phyloP scores from a whole-genome alignment of 2,797 vertebrate species.

The Gallirallus australis region DNA sequence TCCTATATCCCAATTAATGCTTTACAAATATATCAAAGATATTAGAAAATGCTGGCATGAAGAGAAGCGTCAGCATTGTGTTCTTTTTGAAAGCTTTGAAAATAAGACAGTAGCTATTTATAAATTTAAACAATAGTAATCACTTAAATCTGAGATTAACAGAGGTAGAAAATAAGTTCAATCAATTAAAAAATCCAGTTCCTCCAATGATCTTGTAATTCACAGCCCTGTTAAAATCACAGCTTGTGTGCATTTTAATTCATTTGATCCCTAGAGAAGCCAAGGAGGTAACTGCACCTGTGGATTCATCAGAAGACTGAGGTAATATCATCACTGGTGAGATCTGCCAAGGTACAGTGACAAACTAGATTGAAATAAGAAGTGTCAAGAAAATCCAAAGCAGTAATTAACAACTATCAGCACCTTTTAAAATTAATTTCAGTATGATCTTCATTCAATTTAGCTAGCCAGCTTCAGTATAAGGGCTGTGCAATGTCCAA shows the following conservation, averaged over 20 bases:
- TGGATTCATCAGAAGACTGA: fast-evolving
- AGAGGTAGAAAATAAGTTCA: background rate
- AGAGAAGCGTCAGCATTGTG: background rate
- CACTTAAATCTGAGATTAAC: background rate
- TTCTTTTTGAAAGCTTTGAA: background rate
- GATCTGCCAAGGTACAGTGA: background rate
- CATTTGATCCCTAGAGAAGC: background rate
- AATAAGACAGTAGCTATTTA: background rate
- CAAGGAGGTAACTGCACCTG: background rate
- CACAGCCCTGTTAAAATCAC: background rate
- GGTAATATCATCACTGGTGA: background rate
- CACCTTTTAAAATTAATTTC: background rate
- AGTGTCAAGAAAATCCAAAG: background rate
- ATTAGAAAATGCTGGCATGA: background rate
- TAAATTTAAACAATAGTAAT: background rate
- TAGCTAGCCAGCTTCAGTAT: background rate
- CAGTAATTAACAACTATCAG: background rate
- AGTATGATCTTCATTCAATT: background rate
- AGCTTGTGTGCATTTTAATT: background rate
- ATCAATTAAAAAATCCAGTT: background rate
- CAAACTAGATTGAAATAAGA: background rate
- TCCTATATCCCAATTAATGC: background rate
- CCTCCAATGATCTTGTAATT: background rate
- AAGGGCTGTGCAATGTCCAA: background rate
- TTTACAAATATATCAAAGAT: background rate